phyloP scores from a whole-genome alignment of 2,113 vertebrate genomes.

The Xyrauchen texanus region DNA sequence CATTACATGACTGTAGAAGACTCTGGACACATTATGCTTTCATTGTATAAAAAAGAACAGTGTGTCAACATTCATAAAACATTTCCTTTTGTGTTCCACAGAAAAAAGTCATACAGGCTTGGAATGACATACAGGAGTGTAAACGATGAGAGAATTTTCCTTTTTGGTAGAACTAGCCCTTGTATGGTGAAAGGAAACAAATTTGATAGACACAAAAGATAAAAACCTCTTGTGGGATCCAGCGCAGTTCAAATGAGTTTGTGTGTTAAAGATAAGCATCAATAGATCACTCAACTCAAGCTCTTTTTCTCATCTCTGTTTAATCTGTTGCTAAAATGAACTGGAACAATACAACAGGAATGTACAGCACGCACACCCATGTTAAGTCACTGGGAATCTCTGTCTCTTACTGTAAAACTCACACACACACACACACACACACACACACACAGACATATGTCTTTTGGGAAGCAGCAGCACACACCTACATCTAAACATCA shows the following conservation, averaged over 20 bases:
- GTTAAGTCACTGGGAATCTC: conserved; percentile 16
- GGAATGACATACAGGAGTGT: too few relatives aligned
- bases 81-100: too few relatives aligned
- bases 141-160: too few relatives aligned
- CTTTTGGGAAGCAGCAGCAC: not conserved
- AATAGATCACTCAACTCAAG: conserved; percentile 67
- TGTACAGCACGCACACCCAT: conserved; percentile 31
- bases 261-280: conserved; percentile 68
- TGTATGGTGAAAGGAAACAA: not conserved
- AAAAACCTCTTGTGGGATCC: not conserved
- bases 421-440: not conserved
- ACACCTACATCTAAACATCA: conserved; percentile 28
- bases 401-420: conserved; percentile 6
- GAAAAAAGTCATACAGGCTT: too few relatives aligned
- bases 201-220: not conserved
- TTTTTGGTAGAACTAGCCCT: not conserved
- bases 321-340: conserved; percentile 33
- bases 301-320: conserved; percentile 36
- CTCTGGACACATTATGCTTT: too few relatives aligned
- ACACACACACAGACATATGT: conserved; percentile 1
- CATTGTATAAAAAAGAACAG: too few relatives aligned
- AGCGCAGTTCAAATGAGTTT: conserved; percentile 15
- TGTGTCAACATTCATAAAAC: too few relatives aligned
- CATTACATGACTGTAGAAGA: too few relatives aligned
- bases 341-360: conserved; percentile 41